phyloP scores from a whole-genome alignment of 2,113 vertebrate species.

The Thryonomys swinderianus region DNA sequence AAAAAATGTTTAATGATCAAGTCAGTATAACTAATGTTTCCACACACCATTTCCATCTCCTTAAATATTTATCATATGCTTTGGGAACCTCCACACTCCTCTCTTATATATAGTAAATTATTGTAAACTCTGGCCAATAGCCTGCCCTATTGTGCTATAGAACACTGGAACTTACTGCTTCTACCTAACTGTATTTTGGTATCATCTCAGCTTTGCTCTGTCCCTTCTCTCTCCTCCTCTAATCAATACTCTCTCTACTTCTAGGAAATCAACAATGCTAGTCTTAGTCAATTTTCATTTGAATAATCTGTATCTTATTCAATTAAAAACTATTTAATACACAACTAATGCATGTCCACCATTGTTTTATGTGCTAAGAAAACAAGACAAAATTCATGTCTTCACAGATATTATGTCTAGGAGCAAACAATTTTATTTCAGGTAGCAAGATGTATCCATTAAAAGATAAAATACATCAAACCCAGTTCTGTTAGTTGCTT shows the following conservation, averaged over 20 bases:
- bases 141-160: not conserved
- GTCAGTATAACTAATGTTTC: not conserved
- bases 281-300: not conserved
- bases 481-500: not conserved
- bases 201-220: not conserved
- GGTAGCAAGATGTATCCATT: not conserved
- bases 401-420: not conserved
- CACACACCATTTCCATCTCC: not conserved
- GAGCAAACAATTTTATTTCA: not conserved
- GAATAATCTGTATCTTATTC: not conserved
- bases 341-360: not conserved
- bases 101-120: not conserved
- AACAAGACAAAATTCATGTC: not conserved
- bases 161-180: not conserved
- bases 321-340: constrained; percentile 8
- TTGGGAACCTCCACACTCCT: not conserved
- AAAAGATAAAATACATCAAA: not conserved
- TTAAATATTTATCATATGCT: not conserved
- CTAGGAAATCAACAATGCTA: not conserved
- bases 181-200: not conserved
- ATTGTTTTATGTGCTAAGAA: not conserved
- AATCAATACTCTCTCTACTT: not conserved
- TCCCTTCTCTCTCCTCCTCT: no score
- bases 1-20: not conserved
- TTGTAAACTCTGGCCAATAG: not conserved